phyloP scores from a whole-genome alignment of 2,888 invertebrate genomes.

The Mimas tiliae region DNA sequence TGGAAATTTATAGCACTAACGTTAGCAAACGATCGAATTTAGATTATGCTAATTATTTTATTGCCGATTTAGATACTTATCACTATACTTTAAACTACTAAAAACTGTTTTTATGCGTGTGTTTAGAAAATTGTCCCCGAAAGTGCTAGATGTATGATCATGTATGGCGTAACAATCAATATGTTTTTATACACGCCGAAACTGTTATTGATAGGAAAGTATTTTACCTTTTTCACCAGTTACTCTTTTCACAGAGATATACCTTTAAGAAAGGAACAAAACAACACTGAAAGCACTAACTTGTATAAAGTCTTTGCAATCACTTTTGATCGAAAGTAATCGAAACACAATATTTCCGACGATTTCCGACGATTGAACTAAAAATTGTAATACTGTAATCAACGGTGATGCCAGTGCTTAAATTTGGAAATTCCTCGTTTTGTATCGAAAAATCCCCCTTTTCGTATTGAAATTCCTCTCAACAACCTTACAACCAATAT shows the following conservation, averaged over 20 bases:
- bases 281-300: background rate
- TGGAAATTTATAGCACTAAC: background rate
- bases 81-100: background rate
- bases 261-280: background rate
- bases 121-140: conserved; percentile 38
- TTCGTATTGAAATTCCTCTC: too few species aligned
- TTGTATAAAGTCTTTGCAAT: conserved; percentile 1
- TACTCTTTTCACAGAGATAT: background rate
- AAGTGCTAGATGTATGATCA: conserved; percentile 55
- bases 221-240: conserved; percentile 19
- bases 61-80: background rate
- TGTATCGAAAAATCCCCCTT: too few species aligned
- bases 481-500: too few species aligned
- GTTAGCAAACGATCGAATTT: background rate
- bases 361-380: too few species aligned
- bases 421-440: too few species aligned
- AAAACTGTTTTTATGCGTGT: background rate
- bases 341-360: conserved; percentile 28
- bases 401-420: too few species aligned
- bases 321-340: background rate
- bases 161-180: conserved; percentile 67
- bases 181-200: conserved; percentile 45
- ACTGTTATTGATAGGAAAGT: conserved; percentile 24
- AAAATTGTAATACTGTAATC: too few species aligned
- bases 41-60: background rate